Conservation (phyloP, 2,113 vertebrate genomes). For the Plotosus lineatus region DNA sequence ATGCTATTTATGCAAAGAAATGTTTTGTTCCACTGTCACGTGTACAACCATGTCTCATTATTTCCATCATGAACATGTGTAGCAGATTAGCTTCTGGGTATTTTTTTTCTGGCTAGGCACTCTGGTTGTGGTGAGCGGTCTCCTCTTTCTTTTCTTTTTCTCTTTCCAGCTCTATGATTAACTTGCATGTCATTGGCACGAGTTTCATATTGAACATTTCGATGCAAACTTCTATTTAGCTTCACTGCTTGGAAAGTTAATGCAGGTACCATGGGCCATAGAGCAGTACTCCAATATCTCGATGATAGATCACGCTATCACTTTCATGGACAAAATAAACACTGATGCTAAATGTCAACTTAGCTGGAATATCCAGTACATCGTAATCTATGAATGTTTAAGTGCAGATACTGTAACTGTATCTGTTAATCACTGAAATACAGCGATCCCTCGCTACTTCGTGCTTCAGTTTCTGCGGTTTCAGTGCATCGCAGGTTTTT, state of each 20-base stretch:
- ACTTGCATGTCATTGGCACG: constrained; percentile 31
- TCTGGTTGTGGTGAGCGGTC: constrained; percentile 6
- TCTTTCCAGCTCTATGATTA: constrained; percentile 34
- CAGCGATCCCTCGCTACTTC: too few species aligned
- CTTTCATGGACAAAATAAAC: not conserved
- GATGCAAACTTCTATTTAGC: not conserved
- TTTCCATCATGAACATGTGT: constrained; percentile 45
- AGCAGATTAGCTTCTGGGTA: constrained; percentile 43
- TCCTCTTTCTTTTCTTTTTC: constrained; percentile 8
- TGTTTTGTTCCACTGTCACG: constrained; percentile 11
- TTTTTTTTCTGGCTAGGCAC: constrained; percentile 33
- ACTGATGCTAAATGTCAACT: not conserved
- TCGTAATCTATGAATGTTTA: not conserved
- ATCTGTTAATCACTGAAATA: not conserved
- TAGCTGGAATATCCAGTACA: not conserved
- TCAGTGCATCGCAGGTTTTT: too few species aligned
- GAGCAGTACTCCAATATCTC: not conserved
- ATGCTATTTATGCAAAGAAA: not conserved
- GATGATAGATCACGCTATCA: not conserved
- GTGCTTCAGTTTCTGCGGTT: too few species aligned
- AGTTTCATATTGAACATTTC: constrained; percentile 20
- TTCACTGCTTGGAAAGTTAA: constrained; percentile 4
- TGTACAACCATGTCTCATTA: constrained; percentile 28
- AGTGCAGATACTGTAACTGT: not conserved
- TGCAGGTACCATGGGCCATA: not conserved